Conservation (phyloP, 2,797 vertebrate species). For the Spizella passerina region DNA sequence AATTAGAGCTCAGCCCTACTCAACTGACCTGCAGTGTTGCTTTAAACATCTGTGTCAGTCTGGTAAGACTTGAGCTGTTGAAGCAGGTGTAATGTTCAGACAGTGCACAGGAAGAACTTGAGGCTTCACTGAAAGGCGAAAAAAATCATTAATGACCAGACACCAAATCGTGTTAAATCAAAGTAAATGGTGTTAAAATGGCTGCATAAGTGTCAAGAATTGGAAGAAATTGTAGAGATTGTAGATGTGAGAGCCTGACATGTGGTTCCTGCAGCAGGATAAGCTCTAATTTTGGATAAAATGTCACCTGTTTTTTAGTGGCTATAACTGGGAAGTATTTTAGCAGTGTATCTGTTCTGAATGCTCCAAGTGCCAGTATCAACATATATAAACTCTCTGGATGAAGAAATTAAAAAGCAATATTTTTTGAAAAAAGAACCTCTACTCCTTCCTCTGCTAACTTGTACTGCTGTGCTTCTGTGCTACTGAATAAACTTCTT, state of each 20-base stretch:
- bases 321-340: neutral
- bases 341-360: neutral
- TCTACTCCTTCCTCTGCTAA: neutral
- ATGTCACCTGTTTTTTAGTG: neutral
- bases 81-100: neutral
- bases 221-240: neutral
- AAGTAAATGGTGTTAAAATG: neutral
- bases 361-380: neutral
- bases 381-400: neutral
- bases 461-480: neutral
- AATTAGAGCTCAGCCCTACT: neutral
- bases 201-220: neutral
- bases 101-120: neutral
- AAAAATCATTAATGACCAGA: neutral
- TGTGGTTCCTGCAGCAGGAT: neutral
- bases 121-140: neutral
- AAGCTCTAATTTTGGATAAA: neutral
- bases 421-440: neutral
- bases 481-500: neutral
- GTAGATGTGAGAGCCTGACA: neutral
- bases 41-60: neutral
- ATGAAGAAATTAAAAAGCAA: neutral
- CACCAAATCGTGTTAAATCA: neutral
- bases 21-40: neutral
- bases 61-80: conserved; percentile 13